These are phyloP conservation scores for Stylophora pistillata DNA, from an alignment of 64 coral and sea anemone genomes.

Conservation along the genomic window DNA sequence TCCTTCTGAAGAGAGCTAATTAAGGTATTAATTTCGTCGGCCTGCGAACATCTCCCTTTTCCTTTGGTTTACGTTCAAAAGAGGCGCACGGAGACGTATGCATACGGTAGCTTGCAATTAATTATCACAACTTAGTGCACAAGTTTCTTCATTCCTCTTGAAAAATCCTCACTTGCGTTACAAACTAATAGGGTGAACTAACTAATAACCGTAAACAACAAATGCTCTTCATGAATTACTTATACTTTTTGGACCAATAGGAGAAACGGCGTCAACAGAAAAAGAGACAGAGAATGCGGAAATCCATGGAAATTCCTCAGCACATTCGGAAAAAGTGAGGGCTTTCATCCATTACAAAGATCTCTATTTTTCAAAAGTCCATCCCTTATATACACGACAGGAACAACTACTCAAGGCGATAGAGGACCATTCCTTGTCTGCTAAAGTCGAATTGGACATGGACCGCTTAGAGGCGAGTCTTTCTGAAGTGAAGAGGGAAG, in stretches of 20 bases:
- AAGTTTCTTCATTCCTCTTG: too few species aligned
- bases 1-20: too few species aligned
- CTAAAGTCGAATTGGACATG: background rate
- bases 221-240: background rate
- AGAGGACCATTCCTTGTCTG: background rate
- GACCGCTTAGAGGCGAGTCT: background rate
- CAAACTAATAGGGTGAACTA: background rate
- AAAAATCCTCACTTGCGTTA: too few species aligned
- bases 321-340: slow-evolving; percentile 28
- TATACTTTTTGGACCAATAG: background rate
- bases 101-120: too few species aligned
- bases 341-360: slow-evolving; percentile 46
- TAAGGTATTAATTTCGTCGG: background rate
- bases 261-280: background rate
- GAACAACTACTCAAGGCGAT: background rate
- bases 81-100: too few species aligned
- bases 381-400: slow-evolving; percentile 34
- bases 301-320: slow-evolving; percentile 9
- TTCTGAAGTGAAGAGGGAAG: background rate
- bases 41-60: background rate
- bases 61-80: background rate
- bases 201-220: background rate
- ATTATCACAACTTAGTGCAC: too few species aligned
- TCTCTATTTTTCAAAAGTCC: slow-evolving; percentile 39
- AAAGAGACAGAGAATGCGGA: background rate